Evolutionary conservation across 2,888 invertebrate species (phyloP).

Genomic region (Clostera curtula): DNA sequence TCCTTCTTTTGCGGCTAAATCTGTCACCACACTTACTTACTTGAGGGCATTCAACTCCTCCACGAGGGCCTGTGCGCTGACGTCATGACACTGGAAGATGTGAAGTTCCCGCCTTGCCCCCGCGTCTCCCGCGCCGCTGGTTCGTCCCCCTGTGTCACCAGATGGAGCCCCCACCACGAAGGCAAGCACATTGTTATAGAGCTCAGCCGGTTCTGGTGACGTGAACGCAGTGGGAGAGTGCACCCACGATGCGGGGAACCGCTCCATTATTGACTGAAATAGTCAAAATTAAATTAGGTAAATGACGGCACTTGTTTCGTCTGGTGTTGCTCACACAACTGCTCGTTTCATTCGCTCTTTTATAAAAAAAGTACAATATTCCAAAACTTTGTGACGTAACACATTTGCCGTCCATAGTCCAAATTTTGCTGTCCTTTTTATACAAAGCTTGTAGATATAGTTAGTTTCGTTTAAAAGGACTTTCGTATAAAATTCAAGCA

Average conservation of each 20-base stretch:
- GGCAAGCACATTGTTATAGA: constrained; percentile 98
- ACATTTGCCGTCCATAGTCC: no score
- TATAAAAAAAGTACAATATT: no score
- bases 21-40: constrained; percentile 50
- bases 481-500: no score
- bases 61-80: constrained; percentile 85
- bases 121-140: constrained; percentile 16
- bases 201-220: constrained; percentile 95
- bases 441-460: no score
- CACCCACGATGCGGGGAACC: constrained; percentile 94
- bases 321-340: no score
- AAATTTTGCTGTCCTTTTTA: no score
- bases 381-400: no score
- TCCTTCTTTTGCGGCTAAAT: no score
- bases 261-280: constrained; percentile 93
- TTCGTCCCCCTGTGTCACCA: constrained; percentile 40
- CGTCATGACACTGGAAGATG: constrained; percentile 91
- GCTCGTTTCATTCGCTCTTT: no score
- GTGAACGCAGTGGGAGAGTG: constrained; percentile 98
- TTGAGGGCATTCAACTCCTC: constrained; percentile 83
- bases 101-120: constrained; percentile 91
- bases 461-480: no score
- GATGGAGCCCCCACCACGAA: constrained; percentile 88
- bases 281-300: not conserved
- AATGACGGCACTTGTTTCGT: no score